phyloP scores from a whole-genome alignment of 2,888 invertebrate species.

The Tubulanus polymorphus region DNA sequence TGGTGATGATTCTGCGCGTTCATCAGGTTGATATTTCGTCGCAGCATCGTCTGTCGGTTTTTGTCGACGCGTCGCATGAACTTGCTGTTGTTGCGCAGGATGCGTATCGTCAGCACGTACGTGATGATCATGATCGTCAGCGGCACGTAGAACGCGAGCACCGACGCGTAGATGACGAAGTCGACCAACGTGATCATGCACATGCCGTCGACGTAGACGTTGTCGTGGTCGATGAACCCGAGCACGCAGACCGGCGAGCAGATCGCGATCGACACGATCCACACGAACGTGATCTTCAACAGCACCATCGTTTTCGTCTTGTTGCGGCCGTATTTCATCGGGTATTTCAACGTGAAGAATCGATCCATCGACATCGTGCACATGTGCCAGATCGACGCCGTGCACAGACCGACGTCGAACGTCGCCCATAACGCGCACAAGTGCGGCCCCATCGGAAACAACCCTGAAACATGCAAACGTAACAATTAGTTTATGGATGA shows the following conservation, averaged over 20 bases:
- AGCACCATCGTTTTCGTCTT: conserved; percentile 49
- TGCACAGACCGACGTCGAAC: conserved; percentile 63
- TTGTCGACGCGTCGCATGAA: conserved; percentile 31
- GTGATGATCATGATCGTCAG: conserved; percentile 90
- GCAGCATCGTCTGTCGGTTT: not conserved
- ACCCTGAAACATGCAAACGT: conserved; percentile 63
- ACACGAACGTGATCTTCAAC: conserved; percentile 87
- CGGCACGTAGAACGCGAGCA: conserved; percentile 94
- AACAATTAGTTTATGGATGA: too few relatives aligned
- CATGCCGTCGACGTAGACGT: conserved; percentile 33
- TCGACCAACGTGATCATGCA: conserved; percentile 39
- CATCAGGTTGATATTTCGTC: not conserved
- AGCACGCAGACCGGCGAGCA: conserved; percentile 52
- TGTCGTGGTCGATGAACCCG: conserved; percentile 36
- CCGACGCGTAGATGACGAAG: conserved; percentile 75
- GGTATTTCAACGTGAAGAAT: conserved; percentile 84
- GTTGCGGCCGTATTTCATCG: conserved; percentile 66
- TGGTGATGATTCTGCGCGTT: too few relatives aligned
- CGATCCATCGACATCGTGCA: conserved; percentile 62
- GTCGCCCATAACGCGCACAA: conserved; percentile 69
- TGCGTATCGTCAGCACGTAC: conserved; percentile 82
- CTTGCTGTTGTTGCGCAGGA: conserved; percentile 71
- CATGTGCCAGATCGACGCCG: conserved; percentile 60
- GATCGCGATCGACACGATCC: conserved; percentile 72
- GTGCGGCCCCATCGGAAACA: conserved; percentile 70